Evolutionary conservation across 2,797 vertebrate genomes (phyloP).

Genomic region (Cuniculus paca): DNA sequence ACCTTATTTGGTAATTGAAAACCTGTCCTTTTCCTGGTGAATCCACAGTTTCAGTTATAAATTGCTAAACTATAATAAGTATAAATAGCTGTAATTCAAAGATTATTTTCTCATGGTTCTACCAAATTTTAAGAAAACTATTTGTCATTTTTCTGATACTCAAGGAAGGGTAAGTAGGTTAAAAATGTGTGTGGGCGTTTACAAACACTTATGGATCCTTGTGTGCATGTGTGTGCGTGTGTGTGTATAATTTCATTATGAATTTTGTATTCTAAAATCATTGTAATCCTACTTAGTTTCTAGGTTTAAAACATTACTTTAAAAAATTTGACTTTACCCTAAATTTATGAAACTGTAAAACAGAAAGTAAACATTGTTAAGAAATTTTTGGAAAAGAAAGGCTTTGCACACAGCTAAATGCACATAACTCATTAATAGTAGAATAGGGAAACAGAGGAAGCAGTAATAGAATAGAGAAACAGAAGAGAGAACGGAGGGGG

Average conservation of each 20-base stretch:
- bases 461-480: neutral
- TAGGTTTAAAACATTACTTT: conserved; percentile 10
- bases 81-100: conserved; percentile 63
- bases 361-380: neutral
- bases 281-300: neutral
- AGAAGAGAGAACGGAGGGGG: neutral
- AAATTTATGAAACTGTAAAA: neutral
- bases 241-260: neutral
- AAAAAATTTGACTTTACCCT: neutral
- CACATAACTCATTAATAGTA: neutral
- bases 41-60: conserved; percentile 1
- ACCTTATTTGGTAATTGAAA: neutral
- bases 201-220: neutral
- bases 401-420: neutral
- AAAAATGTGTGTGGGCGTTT: neutral
- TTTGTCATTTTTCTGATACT: neutral
- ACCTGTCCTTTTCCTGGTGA: conserved; percentile 38
- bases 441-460: neutral
- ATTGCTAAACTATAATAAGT: conserved; percentile 24
- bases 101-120: neutral
- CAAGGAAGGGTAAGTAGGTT: neutral
- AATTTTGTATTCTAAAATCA: neutral
- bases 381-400: neutral
- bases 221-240: neutral
- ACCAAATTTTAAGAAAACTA: conserved; percentile 19